Base-by-base conservation (phyloP, 1,140 invertebrate species). In the Nautilus pompilius region DNA sequence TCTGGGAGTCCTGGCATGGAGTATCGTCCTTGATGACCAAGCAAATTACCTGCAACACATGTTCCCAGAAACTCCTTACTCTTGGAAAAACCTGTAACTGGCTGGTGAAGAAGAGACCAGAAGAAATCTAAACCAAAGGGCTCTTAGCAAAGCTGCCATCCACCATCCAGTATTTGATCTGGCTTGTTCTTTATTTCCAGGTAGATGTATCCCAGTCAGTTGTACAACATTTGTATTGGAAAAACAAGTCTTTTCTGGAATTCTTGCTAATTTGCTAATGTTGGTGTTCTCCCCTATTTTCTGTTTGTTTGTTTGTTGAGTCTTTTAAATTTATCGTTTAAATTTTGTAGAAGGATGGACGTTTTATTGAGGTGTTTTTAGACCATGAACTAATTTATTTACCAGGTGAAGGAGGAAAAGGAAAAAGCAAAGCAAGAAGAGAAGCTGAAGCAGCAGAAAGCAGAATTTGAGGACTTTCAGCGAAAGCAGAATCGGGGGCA, bases 401-500 rank as follows among this genome's bases (percentile, higher is more conserved):
- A 62, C 22, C 51, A 78, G 73, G 45, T 61, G 29, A 70, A 75
- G 53, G 76, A 79, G 54, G 74, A 77, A 48, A 65, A 66, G 15
- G 65, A 73, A 17, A 73, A 62, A 53, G 51, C 62, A 10, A 68
- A 71, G 34, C 70, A 76, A 59, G 73, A 77, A 49, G 75, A 76
- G 41, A 74, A 76, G 57, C 26, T 62, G 20, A 65, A 71, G 58
- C 75, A 75, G 58, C 72, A 79, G 45, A 62, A 74, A 55, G 70
- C 63, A 26, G 78, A 81, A 55, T 58, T 80, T 2, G 75, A 75
- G 48, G 75, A 79, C 29, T 81, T 68, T 74, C 74, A 81, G 58
- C 65, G 75, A 10, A 76, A 70, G 57, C 72, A 70, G 66, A 74
- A 66, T 53, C 57, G 72, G 59, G 76, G 76, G 5, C 63, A 66